Conservation (phyloP, 2,888 invertebrate genomes). For the Callinectes sapidus region DNA sequence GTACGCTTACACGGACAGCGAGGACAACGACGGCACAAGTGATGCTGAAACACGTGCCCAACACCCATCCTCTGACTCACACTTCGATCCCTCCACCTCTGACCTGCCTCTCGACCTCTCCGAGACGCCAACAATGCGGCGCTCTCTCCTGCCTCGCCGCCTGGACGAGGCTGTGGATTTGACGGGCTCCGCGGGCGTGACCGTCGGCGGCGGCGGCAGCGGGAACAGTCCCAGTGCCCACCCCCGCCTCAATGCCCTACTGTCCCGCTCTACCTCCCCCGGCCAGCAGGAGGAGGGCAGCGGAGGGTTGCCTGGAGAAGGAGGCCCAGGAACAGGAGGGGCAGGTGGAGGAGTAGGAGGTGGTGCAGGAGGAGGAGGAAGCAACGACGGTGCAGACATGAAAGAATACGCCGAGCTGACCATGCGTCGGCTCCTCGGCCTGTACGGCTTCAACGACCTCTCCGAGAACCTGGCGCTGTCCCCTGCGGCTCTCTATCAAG, state of each 20-base stretch:
- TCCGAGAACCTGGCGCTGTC: constrained; percentile 84
- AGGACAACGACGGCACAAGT: constrained; percentile 53
- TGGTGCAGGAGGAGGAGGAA: constrained; percentile 81
- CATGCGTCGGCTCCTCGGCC: constrained; percentile 86
- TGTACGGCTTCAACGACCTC: constrained; percentile 86
- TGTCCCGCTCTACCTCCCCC: constrained; percentile 56
- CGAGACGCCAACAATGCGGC: constrained; percentile 69
- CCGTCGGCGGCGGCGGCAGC: constrained; percentile 50
- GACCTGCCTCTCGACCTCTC: constrained; percentile 72
- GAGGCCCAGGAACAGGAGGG: constrained; percentile 80
- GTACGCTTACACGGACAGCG: constrained; percentile 72
- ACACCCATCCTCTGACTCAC: constrained; percentile 38
- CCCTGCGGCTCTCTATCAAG: constrained; percentile 83
- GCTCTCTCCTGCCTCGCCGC: constrained; percentile 67
- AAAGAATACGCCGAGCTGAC: constrained; percentile 87
- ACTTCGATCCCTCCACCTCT: constrained; percentile 53
- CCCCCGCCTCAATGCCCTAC: constrained; percentile 65
- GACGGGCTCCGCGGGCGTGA: constrained; percentile 56
- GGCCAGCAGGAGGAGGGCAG: constrained; percentile 51
- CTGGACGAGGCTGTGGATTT: constrained; percentile 69
- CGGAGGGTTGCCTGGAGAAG: constrained; percentile 82
- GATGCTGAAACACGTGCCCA: constrained; percentile 56
- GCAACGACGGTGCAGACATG: constrained; percentile 80
- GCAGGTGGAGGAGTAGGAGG: constrained; percentile 78
- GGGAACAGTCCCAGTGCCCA: constrained; percentile 56